These are phyloP conservation scores for Pyrgus malvae DNA, from an alignment of 2,888 invertebrate species.

Conservation along the genomic window DNA sequence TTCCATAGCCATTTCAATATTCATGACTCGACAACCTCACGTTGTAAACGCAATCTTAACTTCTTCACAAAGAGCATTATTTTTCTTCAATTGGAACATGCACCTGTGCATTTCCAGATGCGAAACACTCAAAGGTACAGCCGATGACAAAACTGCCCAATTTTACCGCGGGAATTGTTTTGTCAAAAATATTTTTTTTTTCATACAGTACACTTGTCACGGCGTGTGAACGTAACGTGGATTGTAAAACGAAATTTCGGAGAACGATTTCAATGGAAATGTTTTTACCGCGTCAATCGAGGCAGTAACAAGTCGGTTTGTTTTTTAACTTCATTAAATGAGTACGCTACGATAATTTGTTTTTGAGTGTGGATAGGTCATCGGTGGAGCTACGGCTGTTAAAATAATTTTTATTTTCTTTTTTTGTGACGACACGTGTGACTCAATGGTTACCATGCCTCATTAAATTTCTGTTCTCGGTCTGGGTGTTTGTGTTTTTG, in stretches of 20 bases:
- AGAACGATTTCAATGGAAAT: slow-evolving; percentile 28
- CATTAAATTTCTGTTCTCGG: no score
- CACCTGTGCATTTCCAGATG: slow-evolving; percentile 22
- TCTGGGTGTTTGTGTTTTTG: no score
- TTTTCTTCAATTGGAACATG: background rate
- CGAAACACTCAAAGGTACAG: slow-evolving; percentile 25
- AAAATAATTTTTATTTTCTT: no score
- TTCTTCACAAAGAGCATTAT: background rate
- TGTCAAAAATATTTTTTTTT: slow-evolving; percentile 30
- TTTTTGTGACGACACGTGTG: no score
- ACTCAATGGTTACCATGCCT: no score
- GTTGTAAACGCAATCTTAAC: slow-evolving; percentile 7
- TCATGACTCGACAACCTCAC: slow-evolving; percentile 5
- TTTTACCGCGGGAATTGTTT: slow-evolving; percentile 27
- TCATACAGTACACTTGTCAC: slow-evolving; percentile 26
- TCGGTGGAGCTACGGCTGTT: no score
- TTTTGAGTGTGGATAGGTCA: slow-evolving; percentile 5
- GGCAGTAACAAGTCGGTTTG: slow-evolving; percentile 13
- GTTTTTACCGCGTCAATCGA: slow-evolving; percentile 22
- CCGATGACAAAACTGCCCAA: slow-evolving; percentile 25
- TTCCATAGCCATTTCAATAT: slow-evolving; percentile 23
- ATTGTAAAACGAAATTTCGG: slow-evolving; percentile 28
- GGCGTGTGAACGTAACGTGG: slow-evolving; percentile 22
- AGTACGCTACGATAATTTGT: slow-evolving; percentile 1
- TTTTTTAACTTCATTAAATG: slow-evolving; percentile 14